phyloP scores from a whole-genome alignment of 2,888 invertebrate species.

The Gymnoscelis rufifasciata region DNA sequence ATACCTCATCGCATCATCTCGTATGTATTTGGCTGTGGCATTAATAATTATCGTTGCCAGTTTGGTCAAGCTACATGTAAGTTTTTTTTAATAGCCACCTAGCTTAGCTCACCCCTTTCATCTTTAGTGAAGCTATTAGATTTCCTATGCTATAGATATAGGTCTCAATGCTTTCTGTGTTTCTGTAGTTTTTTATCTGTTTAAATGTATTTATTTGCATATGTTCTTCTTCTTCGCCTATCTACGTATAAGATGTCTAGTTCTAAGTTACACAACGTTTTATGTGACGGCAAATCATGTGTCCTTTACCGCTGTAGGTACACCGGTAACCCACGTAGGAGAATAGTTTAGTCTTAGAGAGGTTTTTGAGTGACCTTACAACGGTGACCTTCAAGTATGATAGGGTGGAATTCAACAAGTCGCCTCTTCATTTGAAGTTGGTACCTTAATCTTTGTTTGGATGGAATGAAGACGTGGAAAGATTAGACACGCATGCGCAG shows the following conservation, averaged over 20 bases:
- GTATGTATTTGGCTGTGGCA: slow-evolving; percentile 75
- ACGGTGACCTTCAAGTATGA: slow-evolving; percentile 1
- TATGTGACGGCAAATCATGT: too few species aligned
- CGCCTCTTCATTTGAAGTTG: not conserved
- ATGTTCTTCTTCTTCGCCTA: not conserved
- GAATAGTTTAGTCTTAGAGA: too few species aligned
- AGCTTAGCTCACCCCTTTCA: slow-evolving; percentile 2
- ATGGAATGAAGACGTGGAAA: not conserved
- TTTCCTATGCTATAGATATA: too few species aligned
- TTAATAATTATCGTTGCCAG: slow-evolving; percentile 71
- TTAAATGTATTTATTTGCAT: not conserved
- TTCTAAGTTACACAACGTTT: too few species aligned
- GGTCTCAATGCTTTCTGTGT: not conserved
- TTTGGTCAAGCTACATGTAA: slow-evolving; percentile 72
- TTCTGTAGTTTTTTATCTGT: not conserved
- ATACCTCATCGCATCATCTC: slow-evolving; percentile 29
- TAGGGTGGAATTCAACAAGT: slow-evolving; percentile 10
- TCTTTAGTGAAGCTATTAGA: too few species aligned
- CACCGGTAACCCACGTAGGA: too few species aligned
- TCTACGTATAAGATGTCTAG: too few species aligned
- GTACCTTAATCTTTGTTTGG: not conserved
- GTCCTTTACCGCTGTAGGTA: too few species aligned
- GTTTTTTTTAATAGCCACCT: slow-evolving; percentile 36
- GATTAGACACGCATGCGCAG: slow-evolving; percentile 5
- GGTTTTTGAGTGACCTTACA: not conserved